Percentiles rank a stretch among this genome's conserved stretches.
These are phyloP conservation scores for Alligator sinensis DNA, from an alignment of 2,113 vertebrate genomes.

Conservation along the genomic window DNA sequence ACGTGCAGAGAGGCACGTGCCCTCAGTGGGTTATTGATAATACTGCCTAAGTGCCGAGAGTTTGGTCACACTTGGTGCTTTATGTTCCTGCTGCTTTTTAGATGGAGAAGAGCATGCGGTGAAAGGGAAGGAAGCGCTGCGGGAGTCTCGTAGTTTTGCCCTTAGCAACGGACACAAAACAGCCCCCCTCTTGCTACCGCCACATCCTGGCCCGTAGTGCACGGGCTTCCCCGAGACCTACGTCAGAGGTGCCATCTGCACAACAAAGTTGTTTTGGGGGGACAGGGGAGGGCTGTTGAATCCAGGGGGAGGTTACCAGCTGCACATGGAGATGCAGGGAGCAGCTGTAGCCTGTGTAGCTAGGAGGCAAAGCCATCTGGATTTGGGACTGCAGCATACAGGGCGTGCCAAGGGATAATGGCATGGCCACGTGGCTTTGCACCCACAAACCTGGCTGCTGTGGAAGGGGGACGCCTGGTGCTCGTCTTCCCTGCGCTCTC, in stretches of 20 bases:
- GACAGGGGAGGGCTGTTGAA: background rate
- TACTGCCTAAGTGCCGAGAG: background rate
- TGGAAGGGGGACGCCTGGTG: background rate
- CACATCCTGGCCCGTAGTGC: rapidly evolving
- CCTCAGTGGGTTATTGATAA: background rate
- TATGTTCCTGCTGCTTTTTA: background rate
- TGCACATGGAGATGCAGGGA: background rate
- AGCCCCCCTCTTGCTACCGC: background rate
- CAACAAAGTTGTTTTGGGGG: no score
- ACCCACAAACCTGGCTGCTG: background rate
- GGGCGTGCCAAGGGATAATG: background rate
- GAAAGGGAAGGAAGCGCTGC: background rate
- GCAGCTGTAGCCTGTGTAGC: background rate
- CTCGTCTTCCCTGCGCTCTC: rapidly evolving
- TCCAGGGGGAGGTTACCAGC: background rate
- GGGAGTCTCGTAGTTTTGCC: background rate
- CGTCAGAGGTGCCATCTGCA: no score
- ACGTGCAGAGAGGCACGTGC: background rate
- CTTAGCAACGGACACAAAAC: background rate
- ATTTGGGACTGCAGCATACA: background rate
- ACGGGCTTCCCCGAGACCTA: background rate
- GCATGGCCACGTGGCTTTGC: background rate
- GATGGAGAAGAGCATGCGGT: rapidly evolving
- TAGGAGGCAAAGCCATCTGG: background rate
- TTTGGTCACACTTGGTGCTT: background rate